Conservation (phyloP, 2,888 invertebrate species). For the Cyclophora punctaria region DNA sequence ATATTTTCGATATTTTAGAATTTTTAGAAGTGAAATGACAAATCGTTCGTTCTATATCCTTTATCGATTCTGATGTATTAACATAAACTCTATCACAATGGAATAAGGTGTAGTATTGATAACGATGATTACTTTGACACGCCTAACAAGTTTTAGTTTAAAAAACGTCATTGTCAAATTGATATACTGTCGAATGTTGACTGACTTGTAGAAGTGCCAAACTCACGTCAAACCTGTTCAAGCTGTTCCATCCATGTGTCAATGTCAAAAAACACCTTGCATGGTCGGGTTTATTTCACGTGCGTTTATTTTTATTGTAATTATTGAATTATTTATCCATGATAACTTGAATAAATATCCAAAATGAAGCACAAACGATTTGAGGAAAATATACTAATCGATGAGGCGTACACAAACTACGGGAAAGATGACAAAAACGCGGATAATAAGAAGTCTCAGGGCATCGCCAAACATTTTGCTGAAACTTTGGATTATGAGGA, state of each 20-base stretch:
- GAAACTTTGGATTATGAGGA: constrained; percentile 68
- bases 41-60: not conserved
- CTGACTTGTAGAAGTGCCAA: no score
- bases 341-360: constrained; percentile 6
- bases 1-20: constrained; percentile 11
- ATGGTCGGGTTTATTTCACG: constrained; percentile 27
- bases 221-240: no score
- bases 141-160: no score
- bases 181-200: no score
- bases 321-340: not conserved
- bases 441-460: constrained; percentile 58
- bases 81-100: no score
- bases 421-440: constrained; percentile 59
- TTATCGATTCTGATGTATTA: no score
- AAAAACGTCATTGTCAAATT: no score
- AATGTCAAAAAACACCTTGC: constrained; percentile 9
- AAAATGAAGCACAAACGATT: constrained; percentile 71
- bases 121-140: no score
- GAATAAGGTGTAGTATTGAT: no score
- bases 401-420: constrained; percentile 66
- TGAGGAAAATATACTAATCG: constrained; percentile 66
- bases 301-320: constrained; percentile 24
- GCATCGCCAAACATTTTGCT: constrained; percentile 65
- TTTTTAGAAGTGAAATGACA: constrained; percentile 10
- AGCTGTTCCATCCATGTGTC: not conserved